These are phyloP conservation scores for Eremophila alpestris DNA, from an alignment of 2,797 vertebrate genomes.

Conservation along the genomic window DNA sequence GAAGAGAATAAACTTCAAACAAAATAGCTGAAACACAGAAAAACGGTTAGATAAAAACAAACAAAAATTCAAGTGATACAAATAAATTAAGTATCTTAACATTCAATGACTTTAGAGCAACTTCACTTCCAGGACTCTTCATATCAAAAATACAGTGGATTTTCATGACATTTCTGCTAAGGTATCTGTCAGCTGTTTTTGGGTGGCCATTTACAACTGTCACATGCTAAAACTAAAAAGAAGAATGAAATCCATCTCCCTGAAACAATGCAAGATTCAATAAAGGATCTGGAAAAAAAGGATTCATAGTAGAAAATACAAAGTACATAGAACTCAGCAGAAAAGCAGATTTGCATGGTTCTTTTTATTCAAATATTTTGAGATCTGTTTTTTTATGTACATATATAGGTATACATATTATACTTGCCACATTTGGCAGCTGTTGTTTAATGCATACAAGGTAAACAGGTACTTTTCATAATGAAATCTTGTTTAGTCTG, in stretches of 20 bases:
- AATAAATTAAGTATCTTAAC: not conserved
- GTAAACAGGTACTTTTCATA: not conserved
- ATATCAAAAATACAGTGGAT: not conserved
- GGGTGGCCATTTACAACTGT: not conserved
- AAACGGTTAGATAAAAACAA: not conserved
- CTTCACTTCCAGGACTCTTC: not conserved
- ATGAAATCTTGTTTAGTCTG: not conserved
- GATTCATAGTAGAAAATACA: not conserved
- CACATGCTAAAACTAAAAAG: not conserved
- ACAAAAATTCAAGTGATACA: not conserved
- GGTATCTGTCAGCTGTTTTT: not conserved
- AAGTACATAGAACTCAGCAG: not conserved
- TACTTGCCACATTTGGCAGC: not conserved
- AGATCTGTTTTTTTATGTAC: not conserved
- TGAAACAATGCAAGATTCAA: not conserved
- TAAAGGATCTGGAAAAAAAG: not conserved
- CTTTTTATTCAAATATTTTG: conserved; percentile 20
- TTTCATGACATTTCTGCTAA: not conserved
- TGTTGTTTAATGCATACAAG: not conserved
- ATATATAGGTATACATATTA: not conserved
- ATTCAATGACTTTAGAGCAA: not conserved
- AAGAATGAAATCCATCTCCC: not conserved
- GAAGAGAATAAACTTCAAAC: not conserved
- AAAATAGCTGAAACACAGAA: not conserved
- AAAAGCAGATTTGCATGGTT: not conserved